A percentile compares a stretch with the other conserved stretches of the same genome.
phyloP scores from a whole-genome alignment of 2,888 invertebrate species.

The Bedellia somnulentella region DNA sequence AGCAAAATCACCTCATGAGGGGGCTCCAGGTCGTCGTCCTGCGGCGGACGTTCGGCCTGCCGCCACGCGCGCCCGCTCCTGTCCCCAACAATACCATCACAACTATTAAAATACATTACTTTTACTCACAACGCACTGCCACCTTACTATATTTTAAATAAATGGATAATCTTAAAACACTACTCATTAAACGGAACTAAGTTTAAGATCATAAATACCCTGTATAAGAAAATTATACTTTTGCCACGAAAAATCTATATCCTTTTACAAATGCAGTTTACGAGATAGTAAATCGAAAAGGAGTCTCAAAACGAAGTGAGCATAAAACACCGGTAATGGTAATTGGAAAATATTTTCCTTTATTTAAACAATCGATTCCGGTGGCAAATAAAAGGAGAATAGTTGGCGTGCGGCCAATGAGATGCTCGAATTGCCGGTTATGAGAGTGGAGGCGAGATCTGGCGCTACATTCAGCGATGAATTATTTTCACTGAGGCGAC shows the following conservation, averaged over 20 bases:
- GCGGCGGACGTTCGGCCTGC: slow-evolving; percentile 37
- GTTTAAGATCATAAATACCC: too few relatives aligned
- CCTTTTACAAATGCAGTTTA: too few relatives aligned
- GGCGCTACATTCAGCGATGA: slow-evolving; percentile 26
- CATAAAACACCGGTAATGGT: slow-evolving; percentile 35
- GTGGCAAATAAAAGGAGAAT: slow-evolving; percentile 40
- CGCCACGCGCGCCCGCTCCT: slow-evolving; percentile 54
- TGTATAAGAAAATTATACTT: too few relatives aligned
- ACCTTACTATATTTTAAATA: too few relatives aligned
- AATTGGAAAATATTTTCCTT: slow-evolving; percentile 38
- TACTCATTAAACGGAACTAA: too few relatives aligned
- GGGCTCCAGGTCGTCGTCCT: slow-evolving; percentile 47
- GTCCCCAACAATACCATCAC: slow-evolving; percentile 37
- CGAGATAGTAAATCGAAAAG: slow-evolving; percentile 32
- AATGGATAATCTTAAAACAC: too few relatives aligned
- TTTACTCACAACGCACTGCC: too few relatives aligned
- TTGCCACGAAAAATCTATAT: too few relatives aligned
- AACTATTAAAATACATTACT: too few relatives aligned
- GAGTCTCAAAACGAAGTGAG: slow-evolving; percentile 27
- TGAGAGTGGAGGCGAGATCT: slow-evolving; percentile 19
- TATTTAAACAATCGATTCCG: slow-evolving; percentile 47
- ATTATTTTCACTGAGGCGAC: slow-evolving; percentile 35
- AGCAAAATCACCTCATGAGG: slow-evolving; percentile 60
- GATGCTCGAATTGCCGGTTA: slow-evolving; percentile 22
- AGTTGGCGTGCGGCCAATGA: slow-evolving; percentile 45